Percentiles rank a stretch among this genome's conserved stretches.
phyloP scores from a whole-genome alignment of 2,888 invertebrate genomes.

The Plutella xylostella region DNA sequence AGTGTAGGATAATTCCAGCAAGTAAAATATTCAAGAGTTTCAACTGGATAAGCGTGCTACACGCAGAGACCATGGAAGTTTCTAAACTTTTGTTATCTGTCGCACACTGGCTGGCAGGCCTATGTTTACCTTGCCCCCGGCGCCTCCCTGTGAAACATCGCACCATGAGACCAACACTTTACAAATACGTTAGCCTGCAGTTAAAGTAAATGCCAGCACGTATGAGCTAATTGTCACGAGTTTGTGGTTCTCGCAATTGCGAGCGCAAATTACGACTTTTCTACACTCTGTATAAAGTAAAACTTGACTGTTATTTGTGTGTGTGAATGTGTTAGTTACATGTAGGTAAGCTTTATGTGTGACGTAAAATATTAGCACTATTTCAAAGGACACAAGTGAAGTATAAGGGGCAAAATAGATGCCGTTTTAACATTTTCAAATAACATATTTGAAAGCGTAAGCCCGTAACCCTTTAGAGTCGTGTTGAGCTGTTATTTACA shows the following conservation, averaged over 20 bases:
- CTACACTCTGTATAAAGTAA: too few species aligned
- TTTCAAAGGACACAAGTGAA: too few species aligned
- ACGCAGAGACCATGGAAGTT: too few species aligned
- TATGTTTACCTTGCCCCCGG: slow-evolving; percentile 59
- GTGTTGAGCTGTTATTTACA: slow-evolving; percentile 6
- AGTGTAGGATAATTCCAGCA: too few species aligned
- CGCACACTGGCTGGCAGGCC: neutral
- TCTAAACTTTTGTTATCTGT: too few species aligned
- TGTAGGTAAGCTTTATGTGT: too few species aligned
- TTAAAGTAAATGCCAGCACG: neutral
- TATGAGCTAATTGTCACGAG: neutral
- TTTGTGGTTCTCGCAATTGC: neutral
- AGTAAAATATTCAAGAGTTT: too few species aligned
- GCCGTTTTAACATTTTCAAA: neutral
- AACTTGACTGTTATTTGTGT: neutral
- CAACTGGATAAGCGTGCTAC: too few species aligned
- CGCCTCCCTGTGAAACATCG: slow-evolving; percentile 60
- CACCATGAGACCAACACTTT: slow-evolving; percentile 13
- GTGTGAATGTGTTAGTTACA: neutral
- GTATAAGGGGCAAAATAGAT: too few species aligned
- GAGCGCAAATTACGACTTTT: too few species aligned
- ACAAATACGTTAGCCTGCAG: neutral
- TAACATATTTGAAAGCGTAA: slow-evolving; percentile 3
- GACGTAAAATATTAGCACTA: too few species aligned
- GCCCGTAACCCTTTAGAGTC: neutral